Conservation (phyloP, 2,797 vertebrate species). For the Hemitrygon akajei region DNA sequence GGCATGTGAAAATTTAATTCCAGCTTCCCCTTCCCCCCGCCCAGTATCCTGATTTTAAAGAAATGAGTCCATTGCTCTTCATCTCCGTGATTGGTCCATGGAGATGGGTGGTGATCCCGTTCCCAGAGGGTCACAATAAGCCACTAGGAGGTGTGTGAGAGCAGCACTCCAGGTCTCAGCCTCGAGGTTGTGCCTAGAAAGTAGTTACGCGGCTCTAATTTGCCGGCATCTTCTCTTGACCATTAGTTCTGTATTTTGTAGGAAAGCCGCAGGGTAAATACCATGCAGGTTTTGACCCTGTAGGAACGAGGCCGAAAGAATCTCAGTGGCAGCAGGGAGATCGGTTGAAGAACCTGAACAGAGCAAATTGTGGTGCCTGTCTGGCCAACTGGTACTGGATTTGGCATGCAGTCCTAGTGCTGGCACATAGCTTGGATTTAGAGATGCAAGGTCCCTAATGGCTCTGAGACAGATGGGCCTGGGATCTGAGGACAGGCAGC, state of each 20-base stretch:
- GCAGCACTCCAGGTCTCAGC: not conserved
- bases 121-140: too few species aligned
- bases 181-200: too few species aligned
- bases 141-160: constrained; percentile 31
- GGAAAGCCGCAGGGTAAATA: not conserved
- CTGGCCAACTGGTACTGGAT: not conserved
- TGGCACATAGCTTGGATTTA: not conserved
- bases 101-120: not conserved
- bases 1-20: not conserved
- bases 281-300: not conserved
- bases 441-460: not conserved
- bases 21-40: not conserved
- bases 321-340: too few species aligned
- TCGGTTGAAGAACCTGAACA: too few species aligned
- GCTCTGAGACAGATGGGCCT: not conserved
- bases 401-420: not conserved
- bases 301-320: not conserved
- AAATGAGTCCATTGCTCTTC: not conserved
- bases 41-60: not conserved
- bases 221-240: not conserved
- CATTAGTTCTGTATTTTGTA: not conserved
- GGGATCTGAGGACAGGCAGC: not conserved
- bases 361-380: not conserved
- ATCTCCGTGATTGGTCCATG: not conserved
- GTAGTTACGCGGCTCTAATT: not conserved